Evolutionary conservation across 2,888 invertebrate genomes (phyloP).

Genomic region (Apamea monoglypha): DNA sequence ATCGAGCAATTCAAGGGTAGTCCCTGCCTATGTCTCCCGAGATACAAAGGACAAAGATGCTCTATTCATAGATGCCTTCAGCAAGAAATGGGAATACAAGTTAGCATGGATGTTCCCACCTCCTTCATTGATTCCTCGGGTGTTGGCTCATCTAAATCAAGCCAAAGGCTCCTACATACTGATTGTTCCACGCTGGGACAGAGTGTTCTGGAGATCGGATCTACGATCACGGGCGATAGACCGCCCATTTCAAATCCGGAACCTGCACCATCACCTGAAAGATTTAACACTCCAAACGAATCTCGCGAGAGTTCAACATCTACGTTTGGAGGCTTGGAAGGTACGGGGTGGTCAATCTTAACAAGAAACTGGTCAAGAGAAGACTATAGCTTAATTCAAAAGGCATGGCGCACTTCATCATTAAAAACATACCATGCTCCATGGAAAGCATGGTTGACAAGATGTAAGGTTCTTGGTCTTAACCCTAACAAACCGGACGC

Average conservation of each 20-base stretch:
- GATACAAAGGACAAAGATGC: slow-evolving; percentile 7
- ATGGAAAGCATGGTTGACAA: slow-evolving; percentile 14
- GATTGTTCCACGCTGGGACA: background rate
- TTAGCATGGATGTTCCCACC: slow-evolving; percentile 18
- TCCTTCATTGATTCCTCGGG: background rate
- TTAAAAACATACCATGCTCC: slow-evolving; percentile 3
- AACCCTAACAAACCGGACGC: slow-evolving; percentile 15
- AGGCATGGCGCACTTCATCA: background rate
- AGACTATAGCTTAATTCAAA: background rate
- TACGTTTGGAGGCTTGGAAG: slow-evolving; percentile 11
- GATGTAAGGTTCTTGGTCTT: background rate
- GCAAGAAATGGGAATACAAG: slow-evolving; percentile 14
- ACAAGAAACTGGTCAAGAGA: background rate
- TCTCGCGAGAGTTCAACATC: background rate
- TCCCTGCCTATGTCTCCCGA: background rate
- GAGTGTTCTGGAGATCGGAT: slow-evolving; percentile 14
- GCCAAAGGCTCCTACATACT: slow-evolving; percentile 8
- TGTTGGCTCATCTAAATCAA: slow-evolving; percentile 12
- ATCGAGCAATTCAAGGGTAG: background rate
- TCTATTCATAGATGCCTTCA: slow-evolving; percentile 16
- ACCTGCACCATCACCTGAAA: slow-evolving; percentile 6
- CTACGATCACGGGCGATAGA: background rate
- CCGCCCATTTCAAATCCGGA: slow-evolving; percentile 1
- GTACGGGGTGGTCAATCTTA: background rate
- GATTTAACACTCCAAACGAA: background rate